Evolutionary conservation across 2,888 invertebrate genomes (phyloP), one percentile per base, ranked within the genome.

Genomic region (Augiades crinisus): DNA sequence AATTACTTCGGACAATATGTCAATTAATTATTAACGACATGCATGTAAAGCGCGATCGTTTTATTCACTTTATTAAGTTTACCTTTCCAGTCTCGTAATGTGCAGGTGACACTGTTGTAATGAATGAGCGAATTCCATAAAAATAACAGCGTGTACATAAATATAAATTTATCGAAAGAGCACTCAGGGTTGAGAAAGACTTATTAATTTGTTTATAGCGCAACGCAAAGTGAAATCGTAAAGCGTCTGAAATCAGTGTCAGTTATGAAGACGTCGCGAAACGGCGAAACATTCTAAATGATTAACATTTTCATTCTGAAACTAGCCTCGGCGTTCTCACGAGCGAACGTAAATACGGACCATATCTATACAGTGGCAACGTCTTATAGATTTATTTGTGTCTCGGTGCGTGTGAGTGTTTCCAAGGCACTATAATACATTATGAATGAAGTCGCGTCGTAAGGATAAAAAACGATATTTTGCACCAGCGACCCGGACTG

Each of bases 361-460:
- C 22, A 16, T 12, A 24, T 27, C 27, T 41, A 41, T 43, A 43
- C 46, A 37, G 24, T 5, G 19, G 30, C 30, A 14, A 31, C 19
- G 24, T 47, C 31, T 38, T 49, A 61, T 64, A 56, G 58, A 68
- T 72, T 68, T 78, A 78, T 78, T 75, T 73, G 71, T 76, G 73
- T 68, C 64, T 44, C 36, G 47, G 44, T 70, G 61, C 68, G 60
- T 72, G 68, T 67, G 66, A 72, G 73, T 65, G 72, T 74, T 77
- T 79, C 71, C 75, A 79, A 77, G 72, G 70, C 73, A 67, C 72
- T 75, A 71, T 78, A 72, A 83, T 87, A 82, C 81, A 88, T 84
- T 86, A 86, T 88, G 88, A 88, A 88, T 88, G 88, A 84, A 87
- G 86, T 76, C 72, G 73, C 70, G 75, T 75, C 77, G 79, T 76